Evolutionary conservation across 2,113 vertebrate species (phyloP).

Genomic region (Telmatochromis brachygnathus): DNA sequence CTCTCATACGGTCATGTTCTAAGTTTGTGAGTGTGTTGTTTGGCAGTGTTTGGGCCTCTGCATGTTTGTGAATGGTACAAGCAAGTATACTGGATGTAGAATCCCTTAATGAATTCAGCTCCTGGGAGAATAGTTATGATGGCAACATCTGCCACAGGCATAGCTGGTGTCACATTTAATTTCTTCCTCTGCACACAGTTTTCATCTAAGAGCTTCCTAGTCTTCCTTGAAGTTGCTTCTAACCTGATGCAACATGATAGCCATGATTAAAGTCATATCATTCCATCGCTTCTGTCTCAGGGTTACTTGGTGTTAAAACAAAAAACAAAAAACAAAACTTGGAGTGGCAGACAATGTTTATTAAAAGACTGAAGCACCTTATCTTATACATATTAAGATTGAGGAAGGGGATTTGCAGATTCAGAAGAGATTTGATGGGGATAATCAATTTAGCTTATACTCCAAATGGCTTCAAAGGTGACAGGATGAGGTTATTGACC

Average conservation of each 20-base stretch:
- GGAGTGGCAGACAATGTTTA: neutral
- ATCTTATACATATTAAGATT: neutral
- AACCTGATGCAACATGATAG: neutral
- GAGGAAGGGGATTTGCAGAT: neutral
- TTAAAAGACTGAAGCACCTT: neutral
- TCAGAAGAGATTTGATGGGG: neutral
- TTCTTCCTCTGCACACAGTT: neutral
- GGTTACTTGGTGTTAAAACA: neutral
- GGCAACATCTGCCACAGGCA: neutral
- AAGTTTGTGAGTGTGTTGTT: neutral
- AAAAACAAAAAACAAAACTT: neutral
- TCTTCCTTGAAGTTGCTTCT: neutral
- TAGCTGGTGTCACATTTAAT: constrained; percentile 1
- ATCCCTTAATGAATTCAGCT: neutral
- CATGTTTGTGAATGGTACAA: neutral
- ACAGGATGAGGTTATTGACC: constrained; percentile 20
- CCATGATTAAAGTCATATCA: constrained; percentile 8
- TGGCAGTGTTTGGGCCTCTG: neutral
- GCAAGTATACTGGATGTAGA: neutral
- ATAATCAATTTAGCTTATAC: constrained; percentile 33
- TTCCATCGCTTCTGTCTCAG: neutral
- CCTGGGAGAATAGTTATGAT: neutral
- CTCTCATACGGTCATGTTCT: neutral
- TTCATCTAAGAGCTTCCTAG: neutral
- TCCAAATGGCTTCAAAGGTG: constrained; percentile 15